phyloP scores from a whole-genome alignment of 2,888 invertebrate species.

The Leucoptera coffeella region DNA sequence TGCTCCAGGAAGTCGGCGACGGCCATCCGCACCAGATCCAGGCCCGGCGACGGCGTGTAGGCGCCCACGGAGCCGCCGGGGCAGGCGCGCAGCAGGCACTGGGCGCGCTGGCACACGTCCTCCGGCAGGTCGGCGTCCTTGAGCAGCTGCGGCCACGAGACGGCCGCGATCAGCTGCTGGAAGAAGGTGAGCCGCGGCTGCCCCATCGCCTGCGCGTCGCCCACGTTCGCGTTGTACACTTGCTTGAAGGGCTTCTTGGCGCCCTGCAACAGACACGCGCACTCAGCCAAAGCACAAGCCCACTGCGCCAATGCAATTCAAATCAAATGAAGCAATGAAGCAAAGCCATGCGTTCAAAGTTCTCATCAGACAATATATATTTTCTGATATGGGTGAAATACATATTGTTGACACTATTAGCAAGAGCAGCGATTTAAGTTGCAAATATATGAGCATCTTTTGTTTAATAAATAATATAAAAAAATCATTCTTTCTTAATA shows the following conservation, averaged over 20 bases:
- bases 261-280: constrained; percentile 51
- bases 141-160: constrained; percentile 67
- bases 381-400: no score
- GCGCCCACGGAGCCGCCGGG: constrained; percentile 82
- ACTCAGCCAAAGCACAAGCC: no score
- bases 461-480: no score
- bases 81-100: constrained; percentile 55
- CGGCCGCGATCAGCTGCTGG: constrained; percentile 57
- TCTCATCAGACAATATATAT: no score
- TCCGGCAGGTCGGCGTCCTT: constrained; percentile 66
- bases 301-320: no score
- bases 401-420: no score
- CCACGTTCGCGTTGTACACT: constrained; percentile 96
- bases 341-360: no score
- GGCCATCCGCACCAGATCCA: constrained; percentile 82
- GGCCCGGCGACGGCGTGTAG: constrained; percentile 85
- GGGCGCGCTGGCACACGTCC: constrained; percentile 77
- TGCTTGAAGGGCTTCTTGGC: constrained; percentile 82
- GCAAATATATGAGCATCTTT: no score
- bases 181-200: constrained; percentile 92
- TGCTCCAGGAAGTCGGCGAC: constrained; percentile 80
- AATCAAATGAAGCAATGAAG: no score
- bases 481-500: no score
- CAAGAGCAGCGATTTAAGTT: no score
- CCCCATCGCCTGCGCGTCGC: constrained; percentile 98